phyloP scores from a whole-genome alignment of 2,797 vertebrate species.

The Periparus ater region DNA sequence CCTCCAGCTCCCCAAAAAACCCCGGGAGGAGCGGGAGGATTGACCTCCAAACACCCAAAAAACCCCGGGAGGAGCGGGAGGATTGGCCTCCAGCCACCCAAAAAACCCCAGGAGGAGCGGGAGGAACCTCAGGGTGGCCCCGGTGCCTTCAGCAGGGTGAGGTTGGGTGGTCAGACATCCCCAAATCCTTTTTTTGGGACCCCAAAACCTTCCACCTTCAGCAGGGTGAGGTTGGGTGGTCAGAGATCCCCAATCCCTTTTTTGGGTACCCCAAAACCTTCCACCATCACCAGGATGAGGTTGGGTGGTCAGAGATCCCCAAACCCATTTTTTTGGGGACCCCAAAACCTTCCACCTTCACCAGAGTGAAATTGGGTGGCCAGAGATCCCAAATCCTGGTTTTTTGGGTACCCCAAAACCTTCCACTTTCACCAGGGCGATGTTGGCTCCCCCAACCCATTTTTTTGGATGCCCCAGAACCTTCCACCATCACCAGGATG shows the following conservation, averaged over 20 bases:
- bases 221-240: fast-evolving
- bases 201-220: background rate
- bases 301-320: background rate
- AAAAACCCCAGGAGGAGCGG: background rate
- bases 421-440: too few relatives aligned
- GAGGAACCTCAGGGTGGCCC: fast-evolving
- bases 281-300: background rate
- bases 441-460: too few relatives aligned
- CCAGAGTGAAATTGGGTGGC: fast-evolving
- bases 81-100: too few relatives aligned
- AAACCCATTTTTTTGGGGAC: fast-evolving
- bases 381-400: fast-evolving
- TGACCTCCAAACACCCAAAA: too few relatives aligned
- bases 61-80: background rate
- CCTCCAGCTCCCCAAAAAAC: too few relatives aligned
- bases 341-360: background rate
- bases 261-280: background rate
- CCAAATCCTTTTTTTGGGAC: background rate
- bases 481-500: too few relatives aligned
- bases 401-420: too few relatives aligned
- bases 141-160: background rate
- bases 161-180: background rate
- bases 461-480: fast-evolving
- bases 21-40: too few relatives aligned
- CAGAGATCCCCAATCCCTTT: too few relatives aligned